These are phyloP conservation scores for Rynchops niger DNA, from an alignment of 2,113 vertebrate genomes.

Conservation along the genomic window DNA sequence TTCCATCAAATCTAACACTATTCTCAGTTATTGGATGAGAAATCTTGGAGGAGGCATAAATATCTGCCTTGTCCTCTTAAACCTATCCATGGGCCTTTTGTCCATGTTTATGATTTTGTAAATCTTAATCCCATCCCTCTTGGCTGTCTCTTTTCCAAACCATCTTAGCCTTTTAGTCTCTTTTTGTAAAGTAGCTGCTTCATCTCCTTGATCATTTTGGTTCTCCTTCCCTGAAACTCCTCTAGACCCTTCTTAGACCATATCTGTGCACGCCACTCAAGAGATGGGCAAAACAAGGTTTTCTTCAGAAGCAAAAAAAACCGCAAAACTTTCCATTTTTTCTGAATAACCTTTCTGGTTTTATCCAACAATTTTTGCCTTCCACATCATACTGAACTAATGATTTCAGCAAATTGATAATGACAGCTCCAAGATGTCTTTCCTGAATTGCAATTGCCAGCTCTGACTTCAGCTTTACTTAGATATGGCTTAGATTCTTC, in stretches of 20 bases:
- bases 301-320: neutral
- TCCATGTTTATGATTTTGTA: neutral
- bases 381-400: neutral
- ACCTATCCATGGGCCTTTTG: neutral
- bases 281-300: neutral
- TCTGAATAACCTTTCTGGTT: neutral
- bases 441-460: neutral
- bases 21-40: neutral
- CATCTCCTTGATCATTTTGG: neutral
- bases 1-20: neutral
- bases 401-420: neutral
- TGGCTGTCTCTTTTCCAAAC: neutral
- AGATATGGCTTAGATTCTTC: neutral
- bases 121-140: neutral
- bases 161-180: neutral
- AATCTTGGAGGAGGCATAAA: neutral
- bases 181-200: neutral
- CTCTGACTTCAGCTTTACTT: neutral
- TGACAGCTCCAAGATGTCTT: neutral
- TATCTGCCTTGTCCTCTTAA: neutral
- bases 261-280: neutral
- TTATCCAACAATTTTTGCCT: neutral
- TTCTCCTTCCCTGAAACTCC: neutral
- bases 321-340: rapidly evolving
- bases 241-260: neutral